Evolutionary conservation across 2,113 vertebrate species (phyloP).

Genomic region (Callorhinus ursinus): DNA sequence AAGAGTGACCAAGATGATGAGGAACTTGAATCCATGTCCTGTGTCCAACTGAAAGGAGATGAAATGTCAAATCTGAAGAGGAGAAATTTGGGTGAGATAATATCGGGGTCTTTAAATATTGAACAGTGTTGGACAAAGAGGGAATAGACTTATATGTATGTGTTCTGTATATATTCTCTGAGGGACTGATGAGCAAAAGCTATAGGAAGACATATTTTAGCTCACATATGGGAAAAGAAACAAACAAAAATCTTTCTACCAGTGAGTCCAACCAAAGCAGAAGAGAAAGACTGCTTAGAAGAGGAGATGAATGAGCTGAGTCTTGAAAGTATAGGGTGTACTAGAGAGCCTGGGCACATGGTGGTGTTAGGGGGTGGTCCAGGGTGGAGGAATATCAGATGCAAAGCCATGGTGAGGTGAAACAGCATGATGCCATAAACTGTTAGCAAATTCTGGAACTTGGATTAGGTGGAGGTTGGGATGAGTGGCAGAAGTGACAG

Average conservation of each 20-base stretch:
- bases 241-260: background rate
- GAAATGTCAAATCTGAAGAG: background rate
- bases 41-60: background rate
- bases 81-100: background rate
- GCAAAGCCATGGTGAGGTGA: accelerated
- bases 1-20: background rate
- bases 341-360: accelerated
- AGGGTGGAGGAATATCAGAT: background rate
- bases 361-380: too few relatives aligned
- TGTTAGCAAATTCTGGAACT: background rate
- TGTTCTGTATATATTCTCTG: background rate
- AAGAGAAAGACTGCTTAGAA: background rate
- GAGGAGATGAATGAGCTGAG: background rate
- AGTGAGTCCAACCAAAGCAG: background rate
- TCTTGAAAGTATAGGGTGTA: background rate
- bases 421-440: background rate
- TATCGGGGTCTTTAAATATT: background rate
- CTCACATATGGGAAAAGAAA: background rate
- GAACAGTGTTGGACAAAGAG: background rate
- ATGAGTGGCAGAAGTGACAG: background rate
- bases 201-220: background rate
- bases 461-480: background rate
- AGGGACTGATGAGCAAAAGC: background rate
- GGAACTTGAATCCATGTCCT: background rate
- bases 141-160: background rate